A percentile compares a stretch with the other conserved stretches of the same genome.
Conservation (phyloP, 2,888 invertebrate species). For the Microctonus hyperodae region DNA sequence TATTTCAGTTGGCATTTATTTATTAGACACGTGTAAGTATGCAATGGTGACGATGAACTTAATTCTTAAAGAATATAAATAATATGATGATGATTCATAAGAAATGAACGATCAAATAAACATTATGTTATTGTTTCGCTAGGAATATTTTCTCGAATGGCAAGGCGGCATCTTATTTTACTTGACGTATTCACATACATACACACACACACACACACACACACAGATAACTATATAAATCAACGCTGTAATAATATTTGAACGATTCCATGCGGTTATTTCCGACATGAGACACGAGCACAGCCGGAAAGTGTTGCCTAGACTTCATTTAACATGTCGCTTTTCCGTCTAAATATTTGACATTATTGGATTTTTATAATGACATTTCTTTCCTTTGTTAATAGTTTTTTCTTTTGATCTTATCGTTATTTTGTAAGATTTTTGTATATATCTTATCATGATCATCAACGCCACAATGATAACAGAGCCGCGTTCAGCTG, state of each 20-base stretch:
- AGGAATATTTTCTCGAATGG: background rate
- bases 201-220: no score
- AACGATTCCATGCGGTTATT: constrained; percentile 46
- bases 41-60: background rate
- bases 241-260: constrained; percentile 55
- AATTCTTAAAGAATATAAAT: no score
- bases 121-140: constrained; percentile 17
- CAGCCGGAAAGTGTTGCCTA: constrained; percentile 7
- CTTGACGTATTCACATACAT: constrained; percentile 43
- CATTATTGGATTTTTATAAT: background rate
- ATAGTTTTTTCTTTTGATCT: background rate
- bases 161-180: constrained; percentile 42
- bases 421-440: background rate
- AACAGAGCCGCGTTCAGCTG: background rate
- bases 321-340: background rate
- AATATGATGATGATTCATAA: no score
- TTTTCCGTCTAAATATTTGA: background rate
- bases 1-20: background rate
- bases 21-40: background rate
- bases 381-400: background rate
- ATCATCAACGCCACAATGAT: background rate
- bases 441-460: constrained; percentile 5
- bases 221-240: constrained; percentile 57
- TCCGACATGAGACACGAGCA: constrained; percentile 34
- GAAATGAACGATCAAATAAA: constrained; percentile 7